Conservation (phyloP, 2,797 vertebrate species). For the Gymnoscopelus braueri region DNA sequence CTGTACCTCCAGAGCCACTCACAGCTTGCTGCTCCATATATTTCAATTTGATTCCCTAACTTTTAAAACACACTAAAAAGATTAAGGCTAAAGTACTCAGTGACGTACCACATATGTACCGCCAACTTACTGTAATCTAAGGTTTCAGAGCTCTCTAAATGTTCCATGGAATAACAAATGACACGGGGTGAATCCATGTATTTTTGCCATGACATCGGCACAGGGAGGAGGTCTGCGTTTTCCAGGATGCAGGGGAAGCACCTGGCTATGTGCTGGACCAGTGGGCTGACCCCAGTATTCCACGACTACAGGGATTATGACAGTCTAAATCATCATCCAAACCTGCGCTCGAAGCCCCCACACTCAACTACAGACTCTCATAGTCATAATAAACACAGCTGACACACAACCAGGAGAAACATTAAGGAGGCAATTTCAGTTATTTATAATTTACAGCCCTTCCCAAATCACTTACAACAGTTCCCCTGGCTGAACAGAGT, state of each 20-base stretch:
- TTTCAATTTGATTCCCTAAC: neutral
- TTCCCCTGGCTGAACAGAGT: slow-evolving; percentile 34
- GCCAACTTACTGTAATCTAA: slow-evolving; percentile 6
- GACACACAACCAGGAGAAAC: slow-evolving; percentile 37
- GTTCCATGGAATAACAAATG: slow-evolving; percentile 9
- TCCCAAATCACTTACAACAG: slow-evolving; percentile 45
- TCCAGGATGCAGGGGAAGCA: slow-evolving; percentile 53
- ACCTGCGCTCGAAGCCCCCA: slow-evolving; percentile 14
- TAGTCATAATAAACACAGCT: slow-evolving; percentile 64
- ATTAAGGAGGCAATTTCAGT: slow-evolving; percentile 29
- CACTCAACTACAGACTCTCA: slow-evolving; percentile 38
- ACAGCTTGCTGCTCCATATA: no score
- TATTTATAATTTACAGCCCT: slow-evolving; percentile 40
- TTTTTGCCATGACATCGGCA: slow-evolving; percentile 36
- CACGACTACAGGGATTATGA: slow-evolving; percentile 35
- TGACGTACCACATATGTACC: neutral
- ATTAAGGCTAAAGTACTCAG: slow-evolving; percentile 8
- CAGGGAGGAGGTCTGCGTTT: slow-evolving; percentile 27
- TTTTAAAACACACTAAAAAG: slow-evolving; percentile 35
- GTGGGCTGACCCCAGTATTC: slow-evolving; percentile 25
- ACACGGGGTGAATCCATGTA: neutral
- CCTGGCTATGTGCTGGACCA: slow-evolving; percentile 42
- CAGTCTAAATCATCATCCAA: slow-evolving; percentile 41
- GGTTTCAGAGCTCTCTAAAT: slow-evolving; percentile 21
- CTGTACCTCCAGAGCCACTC: no score